Conservation (phyloP, 92 coral and sea anemone species). For the Epizoanthus fatuus region DNA sequence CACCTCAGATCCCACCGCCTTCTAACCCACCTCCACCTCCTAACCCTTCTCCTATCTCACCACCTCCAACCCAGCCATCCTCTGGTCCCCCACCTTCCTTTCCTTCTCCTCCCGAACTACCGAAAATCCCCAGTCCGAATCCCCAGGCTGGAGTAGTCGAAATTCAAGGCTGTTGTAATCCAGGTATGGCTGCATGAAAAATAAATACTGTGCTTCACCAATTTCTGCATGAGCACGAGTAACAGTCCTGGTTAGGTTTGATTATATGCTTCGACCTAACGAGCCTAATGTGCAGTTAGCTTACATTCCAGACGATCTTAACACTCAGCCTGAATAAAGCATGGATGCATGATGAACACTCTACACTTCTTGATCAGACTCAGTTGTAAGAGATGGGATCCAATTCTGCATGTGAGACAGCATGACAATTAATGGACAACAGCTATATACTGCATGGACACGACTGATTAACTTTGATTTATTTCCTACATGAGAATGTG, state of each 20-base stretch:
- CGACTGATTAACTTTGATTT: too few species aligned
- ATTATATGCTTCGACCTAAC: background rate
- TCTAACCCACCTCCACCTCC: background rate
- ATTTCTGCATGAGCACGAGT: background rate
- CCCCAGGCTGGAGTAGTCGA: background rate
- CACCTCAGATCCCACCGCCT: background rate
- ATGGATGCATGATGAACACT: too few species aligned
- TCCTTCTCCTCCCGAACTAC: background rate
- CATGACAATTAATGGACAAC: too few species aligned
- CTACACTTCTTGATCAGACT: too few species aligned
- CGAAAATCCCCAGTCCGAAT: background rate
- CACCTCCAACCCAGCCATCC: background rate
- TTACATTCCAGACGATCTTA: background rate
- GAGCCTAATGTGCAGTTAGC: too few species aligned
- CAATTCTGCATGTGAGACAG: too few species aligned
- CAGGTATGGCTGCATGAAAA: conserved; percentile 10
- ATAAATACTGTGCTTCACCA: background rate
- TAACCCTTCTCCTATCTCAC: background rate
- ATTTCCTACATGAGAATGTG: too few species aligned
- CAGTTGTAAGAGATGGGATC: too few species aligned
- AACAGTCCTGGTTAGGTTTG: background rate
- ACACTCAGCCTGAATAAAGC: background rate
- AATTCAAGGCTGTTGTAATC: conserved; percentile 26
- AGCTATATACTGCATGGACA: too few species aligned
- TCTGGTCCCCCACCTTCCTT: background rate